These are phyloP conservation scores for Steinernema feltiae DNA, from an alignment of 1,140 invertebrate species.

Conservation along the genomic window DNA sequence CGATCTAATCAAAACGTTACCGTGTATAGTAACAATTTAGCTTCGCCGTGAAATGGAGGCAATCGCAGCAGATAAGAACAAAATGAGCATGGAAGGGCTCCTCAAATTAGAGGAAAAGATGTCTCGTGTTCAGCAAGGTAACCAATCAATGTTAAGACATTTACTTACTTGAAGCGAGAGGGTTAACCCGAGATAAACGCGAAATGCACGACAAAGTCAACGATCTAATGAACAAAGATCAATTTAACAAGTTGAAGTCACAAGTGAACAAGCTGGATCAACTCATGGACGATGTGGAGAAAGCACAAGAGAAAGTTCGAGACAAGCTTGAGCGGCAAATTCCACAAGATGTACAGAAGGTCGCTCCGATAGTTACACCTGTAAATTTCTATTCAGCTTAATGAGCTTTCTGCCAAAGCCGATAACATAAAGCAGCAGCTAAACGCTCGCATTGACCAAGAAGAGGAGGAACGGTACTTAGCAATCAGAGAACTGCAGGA, in stretches of 20 bases:
- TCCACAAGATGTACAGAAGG: constrained; percentile 53
- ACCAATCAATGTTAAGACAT: not conserved
- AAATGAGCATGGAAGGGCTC: constrained; percentile 53
- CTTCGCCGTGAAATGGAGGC: constrained; percentile 51
- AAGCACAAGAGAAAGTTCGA: constrained; percentile 45
- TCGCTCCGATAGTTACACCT: no score
- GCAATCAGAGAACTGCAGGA: constrained; percentile 54
- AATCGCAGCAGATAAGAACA: constrained; percentile 53
- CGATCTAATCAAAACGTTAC: not conserved
- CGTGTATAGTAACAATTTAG: constrained; percentile 30
- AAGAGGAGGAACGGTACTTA: constrained; percentile 53
- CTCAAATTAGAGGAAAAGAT: constrained; percentile 54
- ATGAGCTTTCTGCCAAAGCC: constrained; percentile 50
- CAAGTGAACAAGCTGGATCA: constrained; percentile 48
- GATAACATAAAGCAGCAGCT: constrained; percentile 52
- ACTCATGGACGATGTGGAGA: constrained; percentile 49
- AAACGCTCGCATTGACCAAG: constrained; percentile 49
- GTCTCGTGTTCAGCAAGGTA: constrained; percentile 47
- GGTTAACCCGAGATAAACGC: constrained; percentile 47
- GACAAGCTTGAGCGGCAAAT: constrained; percentile 55
- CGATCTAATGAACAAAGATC: constrained; percentile 36
- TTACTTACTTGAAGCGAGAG: constrained; percentile 30
- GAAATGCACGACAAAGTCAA: constrained; percentile 41
- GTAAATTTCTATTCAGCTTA: constrained; percentile 39
- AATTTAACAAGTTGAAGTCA: constrained; percentile 34